phyloP scores from a whole-genome alignment of 2,113 vertebrate species.

The Genyomyrus donnyi region DNA sequence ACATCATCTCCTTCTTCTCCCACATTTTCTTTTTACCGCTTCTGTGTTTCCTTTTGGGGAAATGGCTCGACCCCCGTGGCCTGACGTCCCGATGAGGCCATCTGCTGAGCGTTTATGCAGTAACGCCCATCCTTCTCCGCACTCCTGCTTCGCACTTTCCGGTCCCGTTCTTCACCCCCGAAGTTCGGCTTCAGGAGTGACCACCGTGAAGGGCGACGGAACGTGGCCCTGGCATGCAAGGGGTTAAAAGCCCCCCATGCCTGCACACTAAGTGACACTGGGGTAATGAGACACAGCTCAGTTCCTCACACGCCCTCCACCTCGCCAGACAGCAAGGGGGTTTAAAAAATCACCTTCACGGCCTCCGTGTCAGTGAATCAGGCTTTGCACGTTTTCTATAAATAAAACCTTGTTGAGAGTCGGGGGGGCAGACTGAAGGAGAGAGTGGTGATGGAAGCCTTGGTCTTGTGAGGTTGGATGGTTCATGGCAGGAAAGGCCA shows the following conservation, averaged over 20 bases:
- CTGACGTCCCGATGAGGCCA: not conserved
- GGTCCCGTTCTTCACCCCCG: not conserved
- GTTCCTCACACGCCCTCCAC: not conserved
- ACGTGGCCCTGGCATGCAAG: not conserved
- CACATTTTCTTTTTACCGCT: not conserved
- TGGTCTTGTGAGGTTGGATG: not conserved
- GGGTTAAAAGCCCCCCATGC: not conserved
- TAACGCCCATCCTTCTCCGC: not conserved
- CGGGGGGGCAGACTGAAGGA: not conserved
- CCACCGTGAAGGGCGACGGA: not conserved
- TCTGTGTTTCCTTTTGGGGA: not conserved
- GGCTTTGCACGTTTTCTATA: conserved; percentile 1
- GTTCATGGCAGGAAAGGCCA: not conserved
- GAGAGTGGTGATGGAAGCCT: not conserved
- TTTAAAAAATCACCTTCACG: conserved; percentile 8
- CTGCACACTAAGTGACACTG: not conserved
- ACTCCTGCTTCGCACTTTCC: not conserved
- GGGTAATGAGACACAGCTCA: not conserved
- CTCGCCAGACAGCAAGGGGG: not conserved
- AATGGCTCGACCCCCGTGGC: not conserved
- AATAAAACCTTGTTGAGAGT: conserved; percentile 13
- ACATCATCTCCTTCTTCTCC: not conserved
- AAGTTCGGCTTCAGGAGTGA: not conserved
- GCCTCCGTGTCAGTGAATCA: conserved; percentile 7
- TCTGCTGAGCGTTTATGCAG: not conserved